Evolutionary conservation across 2,888 invertebrate genomes (phyloP), one percentile per base, ranked within the genome.

Genomic region (Oxytorus armatus): DNA sequence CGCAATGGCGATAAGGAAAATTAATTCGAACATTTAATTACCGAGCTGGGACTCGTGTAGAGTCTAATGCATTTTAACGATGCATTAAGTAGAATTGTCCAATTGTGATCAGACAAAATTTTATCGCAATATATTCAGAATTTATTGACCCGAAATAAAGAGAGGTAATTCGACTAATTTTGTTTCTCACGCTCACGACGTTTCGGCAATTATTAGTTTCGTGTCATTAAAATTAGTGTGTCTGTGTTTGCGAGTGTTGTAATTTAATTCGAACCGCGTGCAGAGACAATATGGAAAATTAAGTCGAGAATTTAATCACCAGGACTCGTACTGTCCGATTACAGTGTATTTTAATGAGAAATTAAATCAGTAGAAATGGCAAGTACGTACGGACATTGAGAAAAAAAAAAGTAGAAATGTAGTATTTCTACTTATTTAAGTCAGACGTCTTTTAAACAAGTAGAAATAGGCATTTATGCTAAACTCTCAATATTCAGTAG

Each of bases 241-340:
- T 57, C 10, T 39, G 44, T 78, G 18, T 63, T 16, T 63, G n/a
- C n/a, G n/a, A n/a, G n/a, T n/a, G 23, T 29, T 53, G 39, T 66
- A 29, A 14, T 59, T 72, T 33, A 59, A n/a, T 69, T 39, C 29
- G n/a, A 16, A 42, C 3, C 39, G 16, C 42, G 44, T 16, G 10
- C 14, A 29, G 33, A 44, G 53, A 61, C 16, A 61, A 47, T 53
- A 53, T 73, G 66, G 53, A 73, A 63, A 78, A 73, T 47, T 16
- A 44, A 61, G 39, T 10, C 11, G 18, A 10, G 8, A 8, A 2
- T 47, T 16, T 14, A 66, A 66, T 66, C 1, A 49, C 44, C 53
- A 44, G 63, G 63, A 75, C 39, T 42, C 66, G 36, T 63, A 23
- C 25, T 8, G 14, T 29, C 51, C 8, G 51, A 59, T 63, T 53